Evolutionary conservation across 2,888 invertebrate genomes (phyloP).

Genomic region (Slavum lentiscoides): DNA sequence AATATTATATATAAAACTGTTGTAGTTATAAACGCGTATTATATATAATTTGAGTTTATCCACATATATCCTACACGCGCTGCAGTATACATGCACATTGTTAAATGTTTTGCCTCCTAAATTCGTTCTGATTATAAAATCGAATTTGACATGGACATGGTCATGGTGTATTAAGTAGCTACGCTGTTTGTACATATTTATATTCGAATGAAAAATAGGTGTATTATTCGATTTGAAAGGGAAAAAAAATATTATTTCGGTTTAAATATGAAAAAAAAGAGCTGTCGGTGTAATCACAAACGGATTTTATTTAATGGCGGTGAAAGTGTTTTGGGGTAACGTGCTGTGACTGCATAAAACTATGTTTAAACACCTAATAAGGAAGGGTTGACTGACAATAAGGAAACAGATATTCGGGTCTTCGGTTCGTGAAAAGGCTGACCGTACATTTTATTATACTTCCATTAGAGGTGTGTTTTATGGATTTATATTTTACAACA

Average conservation of each 20-base stretch:
- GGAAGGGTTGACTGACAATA: constrained; percentile 46
- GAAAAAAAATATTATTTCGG: constrained; percentile 1
- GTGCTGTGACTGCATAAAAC: constrained; percentile 15
- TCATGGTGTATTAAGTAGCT: neutral
- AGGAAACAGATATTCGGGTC: constrained; percentile 18
- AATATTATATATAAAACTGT: too few species aligned
- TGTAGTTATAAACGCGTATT: too few species aligned
- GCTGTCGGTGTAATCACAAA: constrained; percentile 32
- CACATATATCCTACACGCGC: too few species aligned
- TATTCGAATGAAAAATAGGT: constrained; percentile 18
- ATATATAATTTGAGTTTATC: too few species aligned
- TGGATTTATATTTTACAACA: constrained; percentile 32
- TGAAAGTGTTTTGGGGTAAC: constrained; percentile 41
- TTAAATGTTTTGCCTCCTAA: neutral
- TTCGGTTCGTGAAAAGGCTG: constrained; percentile 5
- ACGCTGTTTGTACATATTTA: neutral
- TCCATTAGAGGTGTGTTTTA: constrained; percentile 15
- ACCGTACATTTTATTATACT: constrained; percentile 1
- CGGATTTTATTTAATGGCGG: constrained; percentile 6
- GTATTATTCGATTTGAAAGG: neutral
- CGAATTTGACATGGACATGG: constrained; percentile 27
- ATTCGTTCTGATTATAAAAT: constrained; percentile 44
- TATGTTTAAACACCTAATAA: constrained; percentile 43
- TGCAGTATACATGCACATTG: neutral
- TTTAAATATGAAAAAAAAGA: neutral